Evolutionary conservation across 2,797 vertebrate species (phyloP), one percentile per base, ranked within the genome.

Genomic region (Danionella dracula): DNA sequence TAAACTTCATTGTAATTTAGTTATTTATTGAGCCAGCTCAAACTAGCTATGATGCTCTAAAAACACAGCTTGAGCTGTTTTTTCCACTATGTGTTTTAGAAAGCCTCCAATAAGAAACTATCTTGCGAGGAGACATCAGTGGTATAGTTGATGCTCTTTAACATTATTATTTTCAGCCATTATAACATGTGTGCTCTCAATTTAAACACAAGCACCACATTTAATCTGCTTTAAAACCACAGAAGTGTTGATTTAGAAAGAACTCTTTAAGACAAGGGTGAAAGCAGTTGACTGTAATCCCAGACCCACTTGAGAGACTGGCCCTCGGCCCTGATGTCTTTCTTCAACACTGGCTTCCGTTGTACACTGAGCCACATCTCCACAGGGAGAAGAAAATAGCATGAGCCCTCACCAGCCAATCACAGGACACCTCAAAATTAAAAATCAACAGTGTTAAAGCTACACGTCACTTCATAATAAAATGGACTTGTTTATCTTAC

Each of bases 201-300:
- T 42, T 44, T 63, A 23, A 61, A 63, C 58, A 63, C 55, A 16
- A 70, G 58, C 44, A 32, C 20, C 16, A 40, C 41, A 20, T 40
- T 41, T 12, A n/a, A n/a, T 37, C 23, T 15, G 48, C 21, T 72
- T 72, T 37, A 66, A n/a, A 62, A 55, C 50, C 55, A 60, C 50
- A 59, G 51, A 66, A 69, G 53, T 64, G 70, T 61, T 70, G 16
- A 64, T 70, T 65, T 41, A 41, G 81, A 84, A 84, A 83, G 84
- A 87, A 84, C 81, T 81, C 85, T 85, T 82, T 34, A 34, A 84
- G 85, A 83, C 86, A 84, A 86, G 84, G 87, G 85, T 86, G 2
- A 86, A 89, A 89, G 86, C 85, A 88, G 85, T 86, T 88, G 81
- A 85, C 87, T 82, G 81, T 73, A 83, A 86, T 88, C 83, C 84